These are phyloP conservation scores for Meloidogyne chitwoodi DNA, from an alignment of 1,140 invertebrate genomes.

Conservation along the genomic window DNA sequence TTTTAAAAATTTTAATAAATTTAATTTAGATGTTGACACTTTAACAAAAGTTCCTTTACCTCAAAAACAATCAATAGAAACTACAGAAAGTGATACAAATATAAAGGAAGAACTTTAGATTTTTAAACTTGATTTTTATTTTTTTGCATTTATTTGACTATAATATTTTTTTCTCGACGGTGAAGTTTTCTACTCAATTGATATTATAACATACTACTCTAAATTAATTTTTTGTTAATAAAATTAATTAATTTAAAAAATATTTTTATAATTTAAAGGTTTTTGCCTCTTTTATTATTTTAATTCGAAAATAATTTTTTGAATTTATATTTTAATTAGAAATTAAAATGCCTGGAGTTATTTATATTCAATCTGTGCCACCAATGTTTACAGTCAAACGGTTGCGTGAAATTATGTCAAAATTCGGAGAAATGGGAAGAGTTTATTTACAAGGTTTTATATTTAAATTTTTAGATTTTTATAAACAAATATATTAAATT, in stretches of 20 bases:
- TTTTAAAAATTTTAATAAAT: too few relatives aligned
- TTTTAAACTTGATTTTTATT: neutral
- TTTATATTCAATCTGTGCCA: slow-evolving; percentile 60
- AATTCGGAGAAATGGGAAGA: slow-evolving; percentile 55
- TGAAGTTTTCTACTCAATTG: neutral
- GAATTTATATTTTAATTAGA: slow-evolving; percentile 41
- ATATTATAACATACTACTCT: neutral
- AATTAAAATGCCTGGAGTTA: slow-evolving; percentile 52
- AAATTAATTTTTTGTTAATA: too few relatives aligned
- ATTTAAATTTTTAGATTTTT: slow-evolving; percentile 7
- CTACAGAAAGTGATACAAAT: neutral
- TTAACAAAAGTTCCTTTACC: slow-evolving; percentile 16
- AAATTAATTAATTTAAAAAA: too few relatives aligned
- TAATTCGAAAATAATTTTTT: too few relatives aligned
- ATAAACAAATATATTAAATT: too few relatives aligned
- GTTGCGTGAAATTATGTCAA: slow-evolving; percentile 45
- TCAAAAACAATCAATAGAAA: neutral
- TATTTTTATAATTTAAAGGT: too few relatives aligned
- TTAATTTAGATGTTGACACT: slow-evolving; percentile 20
- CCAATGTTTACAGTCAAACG: slow-evolving; percentile 55
- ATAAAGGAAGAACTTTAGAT: neutral
- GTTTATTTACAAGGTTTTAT: slow-evolving; percentile 56
- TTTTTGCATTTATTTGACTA: neutral
- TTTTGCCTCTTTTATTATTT: too few relatives aligned
- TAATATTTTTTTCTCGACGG: neutral